Evolutionary conservation across 2,797 vertebrate genomes (phyloP).

Genomic region (Coendou prehensilis): DNA sequence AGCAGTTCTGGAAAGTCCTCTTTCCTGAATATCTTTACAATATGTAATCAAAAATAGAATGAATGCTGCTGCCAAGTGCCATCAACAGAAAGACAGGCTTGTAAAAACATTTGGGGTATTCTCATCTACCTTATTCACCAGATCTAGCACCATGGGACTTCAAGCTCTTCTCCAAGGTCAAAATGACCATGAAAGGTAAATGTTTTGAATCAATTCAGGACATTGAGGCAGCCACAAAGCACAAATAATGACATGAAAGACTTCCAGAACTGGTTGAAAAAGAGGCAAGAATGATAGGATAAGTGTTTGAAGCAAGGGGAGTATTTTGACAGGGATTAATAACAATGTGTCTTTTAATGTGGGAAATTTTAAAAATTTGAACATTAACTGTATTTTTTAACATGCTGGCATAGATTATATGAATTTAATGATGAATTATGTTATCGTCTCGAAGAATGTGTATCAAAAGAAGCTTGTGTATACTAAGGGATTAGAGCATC

Average conservation of each 20-base stretch:
- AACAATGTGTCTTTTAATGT: neutral
- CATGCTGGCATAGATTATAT: neutral
- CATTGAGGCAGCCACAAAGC: neutral
- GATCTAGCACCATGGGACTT: neutral
- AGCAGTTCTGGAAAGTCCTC: neutral
- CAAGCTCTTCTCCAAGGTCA: neutral
- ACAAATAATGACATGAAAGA: neutral
- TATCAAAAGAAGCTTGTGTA: neutral
- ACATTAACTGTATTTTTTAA: neutral
- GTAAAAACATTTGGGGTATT: neutral
- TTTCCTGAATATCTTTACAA: neutral
- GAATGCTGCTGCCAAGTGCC: neutral
- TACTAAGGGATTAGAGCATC: neutral
- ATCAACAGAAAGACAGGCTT: neutral
- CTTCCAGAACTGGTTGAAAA: neutral
- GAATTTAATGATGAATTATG: conserved; percentile 49
- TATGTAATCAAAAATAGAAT: neutral
- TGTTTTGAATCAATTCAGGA: neutral
- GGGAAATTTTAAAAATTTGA: neutral
- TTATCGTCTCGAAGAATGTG: conserved; percentile 5
- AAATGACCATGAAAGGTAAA: neutral
- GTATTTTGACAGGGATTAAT: neutral
- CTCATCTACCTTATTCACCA: neutral
- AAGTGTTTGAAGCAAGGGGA: neutral
- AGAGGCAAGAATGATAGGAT: neutral